phyloP scores from a whole-genome alignment of 2,888 invertebrate genomes.

The Brachynemurus nebulosus region DNA sequence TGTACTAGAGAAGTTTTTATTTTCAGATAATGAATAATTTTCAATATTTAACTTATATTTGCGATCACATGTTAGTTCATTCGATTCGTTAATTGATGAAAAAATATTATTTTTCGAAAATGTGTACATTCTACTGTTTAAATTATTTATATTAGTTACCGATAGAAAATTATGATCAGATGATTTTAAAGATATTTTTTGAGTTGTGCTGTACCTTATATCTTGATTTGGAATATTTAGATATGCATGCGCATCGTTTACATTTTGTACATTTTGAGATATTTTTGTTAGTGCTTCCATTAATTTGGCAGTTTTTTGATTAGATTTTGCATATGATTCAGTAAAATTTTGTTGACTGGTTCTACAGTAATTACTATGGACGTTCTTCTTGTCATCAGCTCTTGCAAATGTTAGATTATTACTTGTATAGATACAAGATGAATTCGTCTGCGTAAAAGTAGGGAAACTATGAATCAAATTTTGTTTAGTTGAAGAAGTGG shows the following conservation, averaged over 20 bases:
- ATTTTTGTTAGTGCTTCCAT: constrained; percentile 2
- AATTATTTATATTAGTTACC: neutral
- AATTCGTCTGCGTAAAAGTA: too few species aligned
- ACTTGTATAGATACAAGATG: too few species aligned
- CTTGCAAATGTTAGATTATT: too few species aligned
- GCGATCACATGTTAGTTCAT: neutral
- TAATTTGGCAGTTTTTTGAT: neutral
- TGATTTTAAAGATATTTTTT: neutral
- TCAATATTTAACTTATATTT: neutral
- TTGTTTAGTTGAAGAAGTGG: too few species aligned
- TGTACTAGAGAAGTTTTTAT: too few species aligned
- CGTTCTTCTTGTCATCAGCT: too few species aligned
- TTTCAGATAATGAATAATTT: neutral
- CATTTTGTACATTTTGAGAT: neutral
- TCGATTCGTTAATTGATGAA: neutral
- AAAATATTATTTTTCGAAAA: neutral
- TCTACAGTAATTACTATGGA: too few species aligned
- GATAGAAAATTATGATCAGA: neutral
- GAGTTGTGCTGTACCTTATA: too few species aligned
- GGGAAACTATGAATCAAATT: too few species aligned
- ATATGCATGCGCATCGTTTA: neutral
- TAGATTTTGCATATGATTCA: neutral
- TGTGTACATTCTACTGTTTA: too few species aligned
- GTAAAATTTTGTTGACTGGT: too few species aligned
- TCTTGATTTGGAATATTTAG: too few species aligned